These are phyloP conservation scores for Ammospiza nelsoni DNA, from an alignment of 2,113 vertebrate species.

Conservation along the genomic window DNA sequence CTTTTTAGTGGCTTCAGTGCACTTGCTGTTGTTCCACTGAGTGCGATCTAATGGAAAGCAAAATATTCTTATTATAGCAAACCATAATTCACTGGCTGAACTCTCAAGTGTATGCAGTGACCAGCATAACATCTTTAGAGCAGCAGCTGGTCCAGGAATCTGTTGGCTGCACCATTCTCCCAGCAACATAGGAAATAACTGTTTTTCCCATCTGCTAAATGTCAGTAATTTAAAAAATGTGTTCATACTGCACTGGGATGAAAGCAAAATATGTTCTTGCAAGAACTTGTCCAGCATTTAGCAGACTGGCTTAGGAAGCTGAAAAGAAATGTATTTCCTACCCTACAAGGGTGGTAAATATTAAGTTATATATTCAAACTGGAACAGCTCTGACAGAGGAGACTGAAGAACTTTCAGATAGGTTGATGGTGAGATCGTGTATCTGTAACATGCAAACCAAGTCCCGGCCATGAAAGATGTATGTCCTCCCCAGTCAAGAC, in stretches of 20 bases:
- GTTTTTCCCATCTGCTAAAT: slow-evolving; percentile 4
- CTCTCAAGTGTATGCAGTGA: neutral
- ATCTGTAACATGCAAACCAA: neutral
- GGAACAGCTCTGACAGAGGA: neutral
- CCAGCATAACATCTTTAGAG: neutral
- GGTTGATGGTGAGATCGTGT: neutral
- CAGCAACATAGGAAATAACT: slow-evolving; percentile 6
- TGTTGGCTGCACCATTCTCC: neutral
- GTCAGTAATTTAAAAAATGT: slow-evolving; percentile 4
- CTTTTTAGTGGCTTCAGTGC: neutral
- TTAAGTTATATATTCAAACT: neutral
- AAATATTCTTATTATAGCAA: slow-evolving; percentile 58
- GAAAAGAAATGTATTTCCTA: neutral
- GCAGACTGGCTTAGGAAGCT: neutral
- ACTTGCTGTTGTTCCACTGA: neutral
- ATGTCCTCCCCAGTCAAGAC: neutral
- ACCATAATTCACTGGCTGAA: slow-evolving; percentile 44
- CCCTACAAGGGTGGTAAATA: neutral
- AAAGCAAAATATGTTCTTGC: neutral
- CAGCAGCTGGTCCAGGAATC: slow-evolving; percentile 41
- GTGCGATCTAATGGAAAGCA: slow-evolving; percentile 49
- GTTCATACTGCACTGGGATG: neutral
- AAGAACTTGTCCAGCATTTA: neutral
- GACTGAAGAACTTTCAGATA: neutral
- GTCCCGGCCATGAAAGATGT: neutral